Conservation (phyloP, 2,113 vertebrate genomes). For the Thunnus maccoyii region DNA sequence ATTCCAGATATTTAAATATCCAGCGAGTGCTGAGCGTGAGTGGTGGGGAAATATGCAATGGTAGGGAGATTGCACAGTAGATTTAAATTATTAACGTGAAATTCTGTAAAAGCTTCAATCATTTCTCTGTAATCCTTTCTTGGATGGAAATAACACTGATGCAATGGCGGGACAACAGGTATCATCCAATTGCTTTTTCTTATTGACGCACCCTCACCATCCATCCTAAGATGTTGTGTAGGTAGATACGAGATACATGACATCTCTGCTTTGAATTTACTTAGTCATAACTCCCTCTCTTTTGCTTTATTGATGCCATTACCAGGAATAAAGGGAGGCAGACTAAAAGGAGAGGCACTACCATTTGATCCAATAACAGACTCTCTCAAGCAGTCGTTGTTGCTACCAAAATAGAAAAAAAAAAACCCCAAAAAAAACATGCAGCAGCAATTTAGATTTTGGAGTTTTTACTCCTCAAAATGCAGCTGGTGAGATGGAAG, state of each 20-base stretch:
- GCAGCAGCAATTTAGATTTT: not conserved
- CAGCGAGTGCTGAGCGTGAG: conserved; percentile 32
- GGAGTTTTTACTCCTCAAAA: not conserved
- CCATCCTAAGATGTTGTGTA: not conserved
- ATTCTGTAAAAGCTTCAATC: conserved; percentile 57
- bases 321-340: conserved; percentile 22
- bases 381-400: conserved; percentile 2
- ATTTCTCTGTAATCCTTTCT: conserved; percentile 57
- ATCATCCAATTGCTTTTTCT: conserved; percentile 19
- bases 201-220: not conserved
- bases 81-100: conserved; percentile 66
- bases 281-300: conserved; percentile 7
- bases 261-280: conserved; percentile 48
- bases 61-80: conserved; percentile 42
- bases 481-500: not conserved
- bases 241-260: not conserved
- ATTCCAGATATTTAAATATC: conserved; percentile 75
- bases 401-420: conserved; percentile 6
- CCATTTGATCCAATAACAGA: conserved; percentile 24
- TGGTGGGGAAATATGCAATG: conserved; percentile 38
- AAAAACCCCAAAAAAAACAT: not conserved
- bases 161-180: conserved; percentile 33
- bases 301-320: conserved; percentile 38
- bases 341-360: not conserved
- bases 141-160: conserved; percentile 47